Percentiles rank a stretch among this genome's conserved stretches.
Conservation (phyloP, 2,797 vertebrate species). For the Bovichtus diacanthus region DNA sequence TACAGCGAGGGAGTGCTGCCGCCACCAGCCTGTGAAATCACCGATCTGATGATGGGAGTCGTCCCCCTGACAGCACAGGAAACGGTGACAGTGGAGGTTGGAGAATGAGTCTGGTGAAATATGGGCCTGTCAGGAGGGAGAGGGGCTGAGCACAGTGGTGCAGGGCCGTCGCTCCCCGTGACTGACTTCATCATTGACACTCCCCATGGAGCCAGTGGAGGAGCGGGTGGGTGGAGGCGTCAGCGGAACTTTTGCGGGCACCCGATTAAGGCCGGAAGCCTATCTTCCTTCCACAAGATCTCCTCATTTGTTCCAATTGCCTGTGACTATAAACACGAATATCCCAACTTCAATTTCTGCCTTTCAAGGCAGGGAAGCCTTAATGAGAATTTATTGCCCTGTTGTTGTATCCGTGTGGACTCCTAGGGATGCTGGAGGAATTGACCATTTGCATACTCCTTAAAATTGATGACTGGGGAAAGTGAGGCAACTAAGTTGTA, state of each 20-base stretch:
- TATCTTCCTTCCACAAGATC: conserved; percentile 65
- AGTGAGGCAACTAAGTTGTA: conserved; percentile 63
- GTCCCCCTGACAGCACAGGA: conserved; percentile 65
- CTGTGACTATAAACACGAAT: conserved; percentile 73
- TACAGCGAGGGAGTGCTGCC: conserved; percentile 47
- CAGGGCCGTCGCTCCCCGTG: conserved; percentile 58
- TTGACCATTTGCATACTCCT: conserved; percentile 71
- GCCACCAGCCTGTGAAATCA: conserved; percentile 75
- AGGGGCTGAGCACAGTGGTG: conserved; percentile 45
- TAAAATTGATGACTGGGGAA: conserved; percentile 75
- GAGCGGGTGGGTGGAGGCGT: not conserved
- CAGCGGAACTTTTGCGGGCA: conserved; percentile 12
- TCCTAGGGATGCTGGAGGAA: conserved; percentile 59
- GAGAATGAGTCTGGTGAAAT: conserved; percentile 72
- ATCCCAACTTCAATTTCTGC: conserved; percentile 69
- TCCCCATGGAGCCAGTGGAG: conserved; percentile 49
- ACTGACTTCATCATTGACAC: conserved; percentile 76
- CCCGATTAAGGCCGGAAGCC: conserved; percentile 59
- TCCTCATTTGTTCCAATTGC: conserved; percentile 82
- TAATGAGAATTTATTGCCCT: conserved; percentile 83
- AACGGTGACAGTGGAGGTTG: conserved; percentile 64
- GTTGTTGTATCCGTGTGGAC: conserved; percentile 61
- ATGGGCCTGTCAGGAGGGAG: conserved; percentile 70
- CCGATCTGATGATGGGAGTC: conserved; percentile 69
- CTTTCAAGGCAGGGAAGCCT: conserved; percentile 64